Base-by-base conservation (phyloP, 2,797 vertebrate genomes). In the Anas flavirostris region DNA sequence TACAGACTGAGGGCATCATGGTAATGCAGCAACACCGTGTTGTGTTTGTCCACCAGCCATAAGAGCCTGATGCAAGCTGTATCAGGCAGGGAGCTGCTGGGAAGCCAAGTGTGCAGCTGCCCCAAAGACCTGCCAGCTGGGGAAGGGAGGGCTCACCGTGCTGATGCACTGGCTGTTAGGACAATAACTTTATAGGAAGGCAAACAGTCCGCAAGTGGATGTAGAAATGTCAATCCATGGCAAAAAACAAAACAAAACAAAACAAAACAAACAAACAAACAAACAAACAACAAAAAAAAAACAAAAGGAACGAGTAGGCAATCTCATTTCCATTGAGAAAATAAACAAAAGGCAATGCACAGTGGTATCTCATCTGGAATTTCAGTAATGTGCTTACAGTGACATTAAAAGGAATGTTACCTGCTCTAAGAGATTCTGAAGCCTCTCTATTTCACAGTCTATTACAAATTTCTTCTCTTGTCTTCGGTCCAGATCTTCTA, bases 351-450 rank as follows among this genome's bases (percentile, higher is more conserved):
- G 1, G 0, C 48, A 75, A 31, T 15, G 62, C 43, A 83, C 33
- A 86, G 63, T 4, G 21, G 33, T 58, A 35, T 72, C 41, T 90
- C 26, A 72, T 81, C 39, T 73, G 46, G 35, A 73, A 68, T 88
- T 74, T 67, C 50, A 58, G 48, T 69, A 76, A 87, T 28, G 19
- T 63, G 59, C 58, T 94, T 88, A 80, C 17, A 77, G 39, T 60
- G 68, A 93, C 19, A 84, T 94, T 88, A 90, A 96, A 96, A 95
- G 78, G 62, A 86, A 11, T 82, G 90, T 98, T 98, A 99, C 99
- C 99, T 99, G 99, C 96, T 99, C 99, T 98, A 99, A 97, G 96
- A 99, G 99, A 97, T 98, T 99, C 97, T 99, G 98, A 94, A 99
- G 98, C 95, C 99, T 98, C 94, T 99, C 99, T 74, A 99, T 99